These are phyloP conservation scores for Tamias sibiricus DNA, from an alignment of 2,113 vertebrate species.

Conservation along the genomic window DNA sequence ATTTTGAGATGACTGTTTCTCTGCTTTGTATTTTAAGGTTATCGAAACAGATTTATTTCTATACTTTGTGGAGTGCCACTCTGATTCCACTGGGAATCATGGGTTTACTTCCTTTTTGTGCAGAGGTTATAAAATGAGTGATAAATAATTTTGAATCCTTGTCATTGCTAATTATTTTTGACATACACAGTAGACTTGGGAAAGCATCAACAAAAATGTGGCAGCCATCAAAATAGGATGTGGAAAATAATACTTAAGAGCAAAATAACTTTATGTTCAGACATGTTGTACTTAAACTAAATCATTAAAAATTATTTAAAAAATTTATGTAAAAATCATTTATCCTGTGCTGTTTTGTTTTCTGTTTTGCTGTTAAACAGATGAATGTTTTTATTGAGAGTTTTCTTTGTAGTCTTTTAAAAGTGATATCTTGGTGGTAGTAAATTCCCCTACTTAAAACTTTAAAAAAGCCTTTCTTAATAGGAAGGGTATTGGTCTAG, in stretches of 20 bases:
- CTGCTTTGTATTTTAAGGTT: conserved; percentile 71
- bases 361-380: conserved; percentile 86
- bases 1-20: conserved; percentile 61
- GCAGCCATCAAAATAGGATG: conserved; percentile 66
- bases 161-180: conserved; percentile 86
- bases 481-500: conserved; percentile 91
- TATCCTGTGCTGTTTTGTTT: conserved; percentile 69
- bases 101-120: conserved; percentile 82
- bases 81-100: conserved; percentile 75
- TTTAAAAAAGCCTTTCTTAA: conserved; percentile 92
- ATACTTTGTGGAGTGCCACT: conserved; percentile 56
- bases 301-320: conserved; percentile 60
- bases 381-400: conserved; percentile 85
- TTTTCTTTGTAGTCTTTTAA: conserved; percentile 86
- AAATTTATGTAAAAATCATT: conserved; percentile 55
- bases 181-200: conserved; percentile 77
- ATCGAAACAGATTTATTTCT: conserved; percentile 83
- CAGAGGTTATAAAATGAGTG: conserved; percentile 83
- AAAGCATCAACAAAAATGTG: conserved; percentile 73
- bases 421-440: conserved; percentile 87
- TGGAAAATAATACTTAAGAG: conserved; percentile 66
- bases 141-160: conserved; percentile 85
- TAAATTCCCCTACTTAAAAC: conserved; percentile 91
- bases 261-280: conserved; percentile 63
- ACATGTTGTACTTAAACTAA: conserved; percentile 52